Evolutionary conservation across 1,140 invertebrate genomes (phyloP), one percentile per base, ranked within the genome.

Genomic region (Heliconius melpomene): DNA sequence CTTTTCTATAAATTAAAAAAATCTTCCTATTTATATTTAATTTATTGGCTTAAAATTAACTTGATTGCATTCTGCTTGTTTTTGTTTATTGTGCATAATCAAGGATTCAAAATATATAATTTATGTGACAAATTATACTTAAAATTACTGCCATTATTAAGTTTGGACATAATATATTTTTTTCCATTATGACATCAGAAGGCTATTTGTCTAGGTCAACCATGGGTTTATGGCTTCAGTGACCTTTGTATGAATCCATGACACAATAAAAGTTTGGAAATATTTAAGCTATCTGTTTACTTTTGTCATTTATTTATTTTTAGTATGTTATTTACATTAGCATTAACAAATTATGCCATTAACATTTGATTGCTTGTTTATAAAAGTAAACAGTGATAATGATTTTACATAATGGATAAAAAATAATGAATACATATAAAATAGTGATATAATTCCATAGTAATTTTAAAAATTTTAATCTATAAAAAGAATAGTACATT

Each of bases 121-220:
- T 46, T 46, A 46, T 46, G 13, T 2, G 16, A 52, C 2, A 52
- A 52, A 20, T 52, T 20, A 52, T 52, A 52, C 50, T 52, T 52
- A 7, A 52, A 52, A 52, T 18, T 52, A 52, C 54, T 66, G 3
- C 26, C 8, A 26, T 23, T 26, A 23, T 60, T 60, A 60, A 66
- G 60, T 66, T n/a, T 66, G 74, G 23, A 70, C 38, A 77, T 46
- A 16, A 16, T 46, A 16, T 50, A 38, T 73, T 75, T 78, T 50
- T 76, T 75, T 77, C 52, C 7, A 50, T 57, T 66, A 52, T 82
- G 80, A 82, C 66, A 71, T 82, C 80, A 66, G 29, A 36, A 70
- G 38, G 73, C 73, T 70, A 26, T 26, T 54, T 52, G 18, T 79
- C 38, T 26, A 79, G 78, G 78, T 75, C 78, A 75, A 79, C 74